A percentile compares a stretch with the other conserved stretches of the same genome.
Evolutionary conservation across 1,140 invertebrate species (phyloP).

Genomic region (Charaxes varanes): DNA sequence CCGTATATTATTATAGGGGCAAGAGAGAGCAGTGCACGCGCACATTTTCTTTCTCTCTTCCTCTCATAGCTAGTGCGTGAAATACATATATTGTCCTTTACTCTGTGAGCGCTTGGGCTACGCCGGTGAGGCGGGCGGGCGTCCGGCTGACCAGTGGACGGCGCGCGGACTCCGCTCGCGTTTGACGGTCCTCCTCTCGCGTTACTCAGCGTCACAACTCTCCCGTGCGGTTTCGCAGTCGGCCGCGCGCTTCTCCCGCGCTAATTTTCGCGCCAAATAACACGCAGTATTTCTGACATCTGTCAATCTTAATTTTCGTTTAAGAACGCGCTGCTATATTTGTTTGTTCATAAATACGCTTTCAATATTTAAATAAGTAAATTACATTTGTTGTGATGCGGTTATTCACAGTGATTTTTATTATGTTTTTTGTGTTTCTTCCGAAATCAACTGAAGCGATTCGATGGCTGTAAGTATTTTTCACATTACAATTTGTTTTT

Average conservation of each 20-base stretch:
- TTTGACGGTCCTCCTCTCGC: conserved; percentile 36
- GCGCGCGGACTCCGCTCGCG: conserved; percentile 28
- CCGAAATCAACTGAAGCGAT: conserved; percentile 55
- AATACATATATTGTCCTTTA: too few relatives aligned
- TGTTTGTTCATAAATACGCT: too few relatives aligned
- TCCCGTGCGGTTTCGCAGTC: conserved; percentile 17
- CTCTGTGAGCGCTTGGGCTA: conserved; percentile 24
- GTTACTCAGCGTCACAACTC: conserved; percentile 28
- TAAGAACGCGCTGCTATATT: conserved; percentile 2
- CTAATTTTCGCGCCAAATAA: conserved; percentile 54
- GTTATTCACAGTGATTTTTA: conserved; percentile 50
- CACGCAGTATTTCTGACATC: conserved; percentile 15
- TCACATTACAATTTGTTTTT: neutral
- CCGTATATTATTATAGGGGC: too few relatives aligned
- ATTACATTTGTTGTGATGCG: conserved; percentile 49
- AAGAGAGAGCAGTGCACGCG: too few relatives aligned
- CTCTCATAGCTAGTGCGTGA: too few relatives aligned
- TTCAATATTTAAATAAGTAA: too few relatives aligned
- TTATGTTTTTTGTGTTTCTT: conserved; percentile 69
- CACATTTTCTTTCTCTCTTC: too few relatives aligned
- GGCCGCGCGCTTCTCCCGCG: conserved; percentile 18
- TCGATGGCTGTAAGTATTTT: conserved; percentile 64
- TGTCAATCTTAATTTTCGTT: neutral
- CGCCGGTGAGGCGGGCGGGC: conserved; percentile 38
- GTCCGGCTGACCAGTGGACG: conserved; percentile 51